Conservation (phyloP, 2,797 vertebrate species). For the Alectoris magna region DNA sequence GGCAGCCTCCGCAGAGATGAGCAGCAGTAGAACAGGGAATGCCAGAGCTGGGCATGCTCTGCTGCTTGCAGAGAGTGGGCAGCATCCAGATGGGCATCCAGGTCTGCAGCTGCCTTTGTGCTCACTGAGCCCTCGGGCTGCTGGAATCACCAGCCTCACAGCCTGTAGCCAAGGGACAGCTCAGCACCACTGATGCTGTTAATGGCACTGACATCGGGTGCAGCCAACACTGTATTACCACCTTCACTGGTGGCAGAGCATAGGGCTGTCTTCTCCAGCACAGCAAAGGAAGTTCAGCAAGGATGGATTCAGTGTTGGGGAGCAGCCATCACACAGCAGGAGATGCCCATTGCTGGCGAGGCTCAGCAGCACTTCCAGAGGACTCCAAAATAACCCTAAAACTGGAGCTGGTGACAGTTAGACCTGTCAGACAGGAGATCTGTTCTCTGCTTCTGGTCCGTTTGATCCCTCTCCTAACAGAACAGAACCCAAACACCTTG, state of each 20-base stretch:
- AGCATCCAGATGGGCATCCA: fast-evolving
- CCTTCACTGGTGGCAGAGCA: neutral
- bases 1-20: neutral
- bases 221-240: neutral
- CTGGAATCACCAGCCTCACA: neutral
- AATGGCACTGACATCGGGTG: fast-evolving
- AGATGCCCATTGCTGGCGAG: no score
- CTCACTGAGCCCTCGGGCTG: neutral
- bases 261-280: neutral
- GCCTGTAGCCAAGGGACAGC: neutral
- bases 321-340: fast-evolving
- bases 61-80: neutral
- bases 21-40: neutral
- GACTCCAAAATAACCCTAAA: neutral
- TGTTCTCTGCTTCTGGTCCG: fast-evolving
- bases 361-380: neutral
- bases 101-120: neutral
- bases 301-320: neutral
- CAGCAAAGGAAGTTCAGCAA: no score
- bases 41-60: neutral
- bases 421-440: fast-evolving
- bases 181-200: no score
- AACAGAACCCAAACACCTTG: fast-evolving
- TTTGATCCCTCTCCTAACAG: fast-evolving
- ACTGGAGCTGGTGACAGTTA: fast-evolving